Conservation (phyloP, 1,140 invertebrate genomes). For the Cotesia typhae region DNA sequence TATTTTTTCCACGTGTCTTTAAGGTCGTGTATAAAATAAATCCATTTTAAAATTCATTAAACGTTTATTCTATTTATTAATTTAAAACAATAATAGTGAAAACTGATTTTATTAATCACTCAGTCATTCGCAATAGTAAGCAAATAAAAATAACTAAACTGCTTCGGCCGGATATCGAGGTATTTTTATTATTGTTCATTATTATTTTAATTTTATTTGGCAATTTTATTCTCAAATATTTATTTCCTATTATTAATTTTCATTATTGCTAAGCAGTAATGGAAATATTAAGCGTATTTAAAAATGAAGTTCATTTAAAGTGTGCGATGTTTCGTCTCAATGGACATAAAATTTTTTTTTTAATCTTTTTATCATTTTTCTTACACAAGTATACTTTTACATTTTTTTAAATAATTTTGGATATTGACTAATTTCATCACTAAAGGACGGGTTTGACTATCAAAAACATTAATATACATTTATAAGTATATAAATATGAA, state of each 20-base stretch:
- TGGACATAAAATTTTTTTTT: neutral
- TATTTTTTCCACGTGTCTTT: slow-evolving; percentile 19
- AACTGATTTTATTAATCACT: slow-evolving; percentile 7
- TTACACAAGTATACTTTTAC: slow-evolving; percentile 35
- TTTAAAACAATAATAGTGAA: neutral
- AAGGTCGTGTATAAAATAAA: slow-evolving; percentile 14
- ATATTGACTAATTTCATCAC: slow-evolving; percentile 42
- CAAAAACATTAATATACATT: slow-evolving; percentile 50
- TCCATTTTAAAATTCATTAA: slow-evolving; percentile 11
- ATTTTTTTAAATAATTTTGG: slow-evolving; percentile 39
- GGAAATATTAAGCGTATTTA: too few relatives aligned
- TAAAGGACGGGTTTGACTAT: slow-evolving; percentile 59
- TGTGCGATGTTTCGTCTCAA: too few relatives aligned
- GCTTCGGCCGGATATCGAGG: slow-evolving; percentile 50
- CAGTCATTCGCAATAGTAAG: slow-evolving; percentile 23
- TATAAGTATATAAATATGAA: slow-evolving; percentile 55
- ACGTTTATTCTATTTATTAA: slow-evolving; percentile 21
- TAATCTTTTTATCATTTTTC: neutral
- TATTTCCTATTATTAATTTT: neutral
- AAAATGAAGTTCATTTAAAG: too few relatives aligned
- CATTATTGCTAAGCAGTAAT: too few relatives aligned
- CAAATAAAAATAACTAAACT: slow-evolving; percentile 40
- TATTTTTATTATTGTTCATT: slow-evolving; percentile 40
- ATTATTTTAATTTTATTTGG: slow-evolving; percentile 22
- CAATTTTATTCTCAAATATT: neutral